A percentile compares a stretch with the other conserved stretches of the same genome.
Conservation (phyloP, 2,113 vertebrate genomes). For the Xenus cinereus region DNA sequence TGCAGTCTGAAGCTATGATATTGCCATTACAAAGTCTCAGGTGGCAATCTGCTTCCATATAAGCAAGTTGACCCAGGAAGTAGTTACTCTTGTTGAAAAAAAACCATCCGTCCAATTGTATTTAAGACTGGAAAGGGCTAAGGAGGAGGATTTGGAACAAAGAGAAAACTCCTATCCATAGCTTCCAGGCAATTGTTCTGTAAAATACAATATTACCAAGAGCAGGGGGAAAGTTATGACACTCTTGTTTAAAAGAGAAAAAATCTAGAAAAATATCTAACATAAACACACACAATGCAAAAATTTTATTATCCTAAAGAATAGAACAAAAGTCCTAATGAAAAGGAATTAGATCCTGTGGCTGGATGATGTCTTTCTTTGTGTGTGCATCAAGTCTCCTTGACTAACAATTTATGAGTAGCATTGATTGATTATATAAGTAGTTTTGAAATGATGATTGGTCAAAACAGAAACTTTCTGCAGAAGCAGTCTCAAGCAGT, state of each 20-base stretch:
- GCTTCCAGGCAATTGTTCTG: not conserved
- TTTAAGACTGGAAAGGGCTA: not conserved
- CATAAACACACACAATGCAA: not conserved
- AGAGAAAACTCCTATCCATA: not conserved
- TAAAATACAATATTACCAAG: not conserved
- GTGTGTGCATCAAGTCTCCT: not conserved
- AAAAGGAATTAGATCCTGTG: not conserved
- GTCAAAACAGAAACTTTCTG: not conserved
- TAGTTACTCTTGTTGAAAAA: not conserved
- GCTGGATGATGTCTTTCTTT: not conserved
- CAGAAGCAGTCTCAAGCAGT: not conserved
- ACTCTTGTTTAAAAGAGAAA: not conserved
- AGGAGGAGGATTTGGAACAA: not conserved
- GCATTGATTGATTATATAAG: not conserved
- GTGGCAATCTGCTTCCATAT: not conserved
- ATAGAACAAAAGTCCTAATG: not conserved
- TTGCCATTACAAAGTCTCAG: not conserved
- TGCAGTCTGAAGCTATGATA: not conserved
- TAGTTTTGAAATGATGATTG: not conserved
- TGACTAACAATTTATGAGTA: not conserved
- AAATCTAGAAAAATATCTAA: not conserved
- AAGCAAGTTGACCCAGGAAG: not conserved
- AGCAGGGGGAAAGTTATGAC: not conserved
- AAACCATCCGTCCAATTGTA: too few relatives aligned
- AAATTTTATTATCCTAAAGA: not conserved